phyloP scores from a whole-genome alignment of 2,113 vertebrate species.

The Casuarius casuarius region DNA sequence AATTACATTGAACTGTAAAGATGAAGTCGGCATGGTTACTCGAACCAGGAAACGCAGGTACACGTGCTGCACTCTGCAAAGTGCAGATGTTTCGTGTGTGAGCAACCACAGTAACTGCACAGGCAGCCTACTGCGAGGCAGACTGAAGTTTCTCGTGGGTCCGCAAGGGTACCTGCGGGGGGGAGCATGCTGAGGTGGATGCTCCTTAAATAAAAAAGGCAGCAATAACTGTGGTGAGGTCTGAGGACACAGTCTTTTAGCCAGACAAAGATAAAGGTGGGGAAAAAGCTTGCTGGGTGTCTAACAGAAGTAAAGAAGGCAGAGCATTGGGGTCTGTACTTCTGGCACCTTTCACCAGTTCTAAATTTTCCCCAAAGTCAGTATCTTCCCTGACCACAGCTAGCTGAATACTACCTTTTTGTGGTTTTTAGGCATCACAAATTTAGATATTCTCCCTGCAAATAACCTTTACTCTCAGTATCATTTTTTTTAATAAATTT shows the following conservation, averaged over 20 bases:
- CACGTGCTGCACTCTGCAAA: neutral
- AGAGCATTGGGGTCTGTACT: neutral
- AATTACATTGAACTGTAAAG: neutral
- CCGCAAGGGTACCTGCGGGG: neutral
- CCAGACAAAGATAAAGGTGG: neutral
- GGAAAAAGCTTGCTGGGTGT: neutral
- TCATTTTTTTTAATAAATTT: neutral
- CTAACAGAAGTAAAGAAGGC: neutral
- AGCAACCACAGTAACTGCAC: neutral
- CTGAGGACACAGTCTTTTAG: neutral
- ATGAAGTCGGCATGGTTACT: neutral
- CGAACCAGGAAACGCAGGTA: neutral
- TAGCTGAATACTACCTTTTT: neutral
- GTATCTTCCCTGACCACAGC: rapidly evolving
- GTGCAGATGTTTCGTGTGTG: neutral
- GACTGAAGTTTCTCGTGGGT: neutral
- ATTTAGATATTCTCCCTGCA: neutral
- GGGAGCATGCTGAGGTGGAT: neutral
- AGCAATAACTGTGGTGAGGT: neutral
- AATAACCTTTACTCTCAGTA: neutral
- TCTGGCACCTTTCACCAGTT: neutral
- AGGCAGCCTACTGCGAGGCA: neutral
- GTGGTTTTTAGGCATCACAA: neutral
- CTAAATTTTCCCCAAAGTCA: neutral
- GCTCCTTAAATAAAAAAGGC: neutral